Evolutionary conservation across 1,140 invertebrate species (phyloP).

Genomic region (Monomorium pharaonis): DNA sequence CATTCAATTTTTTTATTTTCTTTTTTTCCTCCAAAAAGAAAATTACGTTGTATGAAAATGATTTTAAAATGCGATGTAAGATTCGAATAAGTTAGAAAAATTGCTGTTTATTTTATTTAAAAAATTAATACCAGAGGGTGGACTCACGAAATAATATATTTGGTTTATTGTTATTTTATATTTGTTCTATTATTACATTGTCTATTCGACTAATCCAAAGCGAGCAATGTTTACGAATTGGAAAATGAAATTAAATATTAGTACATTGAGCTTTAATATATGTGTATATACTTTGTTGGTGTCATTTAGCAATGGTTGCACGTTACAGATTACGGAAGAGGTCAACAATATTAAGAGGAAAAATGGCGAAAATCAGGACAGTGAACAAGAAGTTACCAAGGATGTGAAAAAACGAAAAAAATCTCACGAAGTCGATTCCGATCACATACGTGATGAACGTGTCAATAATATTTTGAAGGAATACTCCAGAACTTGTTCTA

Average conservation of each 20-base stretch:
- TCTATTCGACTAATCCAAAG: not conserved
- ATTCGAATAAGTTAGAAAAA: not conserved
- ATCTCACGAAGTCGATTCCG: conserved; percentile 40
- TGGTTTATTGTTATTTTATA: not conserved
- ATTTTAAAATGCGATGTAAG: not conserved
- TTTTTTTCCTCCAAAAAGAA: not conserved
- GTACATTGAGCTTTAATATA: not conserved
- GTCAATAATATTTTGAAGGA: conserved; percentile 53
- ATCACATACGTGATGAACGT: conserved; percentile 8
- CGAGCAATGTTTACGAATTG: not conserved
- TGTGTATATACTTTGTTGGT: not conserved
- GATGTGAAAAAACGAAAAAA: conserved; percentile 52
- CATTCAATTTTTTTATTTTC: not conserved
- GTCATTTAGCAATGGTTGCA: not conserved
- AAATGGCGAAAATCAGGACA: not conserved
- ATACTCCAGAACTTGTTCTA: conserved; percentile 33
- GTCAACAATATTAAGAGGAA: conserved; percentile 31
- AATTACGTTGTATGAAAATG: not conserved
- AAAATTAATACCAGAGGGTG: not conserved
- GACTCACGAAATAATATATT: not conserved
- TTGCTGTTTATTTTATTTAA: too few species aligned
- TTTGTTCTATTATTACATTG: not conserved
- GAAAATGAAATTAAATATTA: not conserved
- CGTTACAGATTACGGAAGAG: conserved; percentile 29
- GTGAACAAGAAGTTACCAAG: conserved; percentile 4